Base-by-base conservation (phyloP, 2,888 invertebrate species). In the Drosophila ezoana region DNA sequence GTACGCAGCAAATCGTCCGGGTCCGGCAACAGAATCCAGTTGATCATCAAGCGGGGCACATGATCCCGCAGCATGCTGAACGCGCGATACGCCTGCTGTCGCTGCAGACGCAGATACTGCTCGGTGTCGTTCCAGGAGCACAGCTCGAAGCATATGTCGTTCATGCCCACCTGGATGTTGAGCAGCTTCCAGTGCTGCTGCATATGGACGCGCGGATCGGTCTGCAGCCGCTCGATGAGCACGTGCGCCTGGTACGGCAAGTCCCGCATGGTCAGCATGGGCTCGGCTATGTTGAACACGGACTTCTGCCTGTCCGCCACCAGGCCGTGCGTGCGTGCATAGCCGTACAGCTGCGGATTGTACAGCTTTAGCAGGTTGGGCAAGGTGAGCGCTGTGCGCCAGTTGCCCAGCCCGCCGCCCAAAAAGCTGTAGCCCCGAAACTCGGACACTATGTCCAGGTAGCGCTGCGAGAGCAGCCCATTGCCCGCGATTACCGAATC, bases 311-410 rank as follows among this genome's bases (percentile, higher is more conserved):
- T 93, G 83, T 94, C 93, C 3, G 91, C 90, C 1, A 92, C 65
- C 0, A 65, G n/a, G 2, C 53, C 48, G 43, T 65, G 65, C 2
- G 37, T 49, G 28, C 14, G 13, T 53, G 95, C 93, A 77, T 94
- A 95, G 1, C 95, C 95, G 57, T 94, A 91, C 16, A 95, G 85
- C 47, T 94, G 93, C 0, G 94, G 94, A 90, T 95, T 95, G 87
- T 94, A 95, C 79, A 93, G 93, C 79, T 94, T 94, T 18, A 95
- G 78, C 47, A 95, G 93, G 89, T 94, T 94, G 11, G 94, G 94
- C 23, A 94, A 44, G 0, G 94, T 94, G 16, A 94, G 74, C 70
- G 89, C 93, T 58, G 92, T 88, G 48, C 92, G 90, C 93, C 93
- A 94, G 8, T 89, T 92, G 2, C 87, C 92, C 76, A 93, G 90